These are phyloP conservation scores for Xestia ashworthii DNA, from an alignment of 2,888 invertebrate species.

Conservation along the genomic window DNA sequence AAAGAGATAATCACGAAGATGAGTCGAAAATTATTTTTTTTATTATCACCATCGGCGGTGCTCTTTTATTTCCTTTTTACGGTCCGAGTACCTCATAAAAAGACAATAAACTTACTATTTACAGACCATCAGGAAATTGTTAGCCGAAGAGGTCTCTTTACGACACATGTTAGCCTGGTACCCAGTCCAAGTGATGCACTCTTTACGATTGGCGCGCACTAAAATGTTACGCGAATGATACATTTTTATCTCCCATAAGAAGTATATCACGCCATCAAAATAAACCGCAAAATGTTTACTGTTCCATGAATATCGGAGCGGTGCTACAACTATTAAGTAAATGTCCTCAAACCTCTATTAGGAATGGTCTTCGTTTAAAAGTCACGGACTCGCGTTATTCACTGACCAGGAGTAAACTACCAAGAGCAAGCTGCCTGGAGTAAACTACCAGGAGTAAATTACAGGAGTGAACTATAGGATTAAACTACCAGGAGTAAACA, in stretches of 20 bases:
- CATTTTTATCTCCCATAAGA: constrained; percentile 84
- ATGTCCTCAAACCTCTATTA: constrained; percentile 38
- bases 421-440: constrained; percentile 59
- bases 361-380: background rate
- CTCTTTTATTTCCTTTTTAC: constrained; percentile 91
- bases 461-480: too few relatives aligned
- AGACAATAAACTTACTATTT: constrained; percentile 91
- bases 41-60: constrained; percentile 91
- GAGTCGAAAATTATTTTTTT: constrained; percentile 91
- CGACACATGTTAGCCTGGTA: constrained; percentile 89
- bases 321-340: constrained; percentile 32
- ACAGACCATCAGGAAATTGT: constrained; percentile 91
- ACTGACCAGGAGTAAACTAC: constrained; percentile 61
- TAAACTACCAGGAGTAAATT: constrained; percentile 56
- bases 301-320: constrained; percentile 65
- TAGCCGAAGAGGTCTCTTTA: constrained; percentile 91
- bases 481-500: constrained; percentile 51
- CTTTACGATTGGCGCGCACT: constrained; percentile 89
- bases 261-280: constrained; percentile 77
- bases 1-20: constrained; percentile 90
- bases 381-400: constrained; percentile 5
- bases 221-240: constrained; percentile 85
- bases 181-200: constrained; percentile 84
- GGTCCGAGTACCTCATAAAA: constrained; percentile 91
- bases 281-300: constrained; percentile 73